Base-by-base conservation (phyloP, 2,888 invertebrate genomes). In the Caenorhabditis virilis region DNA sequence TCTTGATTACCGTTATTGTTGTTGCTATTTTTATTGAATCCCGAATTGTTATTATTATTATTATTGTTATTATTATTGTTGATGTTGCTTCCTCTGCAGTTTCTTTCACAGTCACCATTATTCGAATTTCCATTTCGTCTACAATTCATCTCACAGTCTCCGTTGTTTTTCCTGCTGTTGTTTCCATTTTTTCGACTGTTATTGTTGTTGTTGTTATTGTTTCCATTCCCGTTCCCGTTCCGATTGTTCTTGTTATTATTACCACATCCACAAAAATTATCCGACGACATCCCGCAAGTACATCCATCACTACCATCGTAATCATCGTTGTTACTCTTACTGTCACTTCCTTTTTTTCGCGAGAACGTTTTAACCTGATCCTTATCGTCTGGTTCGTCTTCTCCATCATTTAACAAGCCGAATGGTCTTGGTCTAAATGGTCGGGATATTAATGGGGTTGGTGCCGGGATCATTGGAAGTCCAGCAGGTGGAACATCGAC, bases 401-500 rank as follows among this genome's bases (percentile, higher is more conserved):
- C 64, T 15, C 71, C 71, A 36, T 72, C 71, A 45, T 72, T 72
- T 39, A 71, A 45, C n/a, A 46, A 11, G 18, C 58, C 63, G 35
- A 65, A 67, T 15, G 67, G 39, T 46, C 49, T n/a, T 2, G 72
- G 72, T 9, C 69, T 67, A 57, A 72, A 66, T 13, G 75, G 73
- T 7, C 69, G 52, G n/a, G 61, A 58, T 11, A 73, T 71, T 0
- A 76, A 7, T 11, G 76, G 76, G 20, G 58, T 59, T 1, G 76
- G 76, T 23, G 57, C 64, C 9, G 76, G 76, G 43, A 76, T 68
- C 5, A 49, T 53, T 6, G 76, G 75, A 4, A 76, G 52, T 3
- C 71, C 74, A 6, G 73, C 63, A 13, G 76, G 73, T 16, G 70
- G 69, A 9, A 72, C 64, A 45, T 69, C 70, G n/a, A 65, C 45